Conservation (phyloP, 1,140 invertebrate species). For the Apis laboriosa region DNA sequence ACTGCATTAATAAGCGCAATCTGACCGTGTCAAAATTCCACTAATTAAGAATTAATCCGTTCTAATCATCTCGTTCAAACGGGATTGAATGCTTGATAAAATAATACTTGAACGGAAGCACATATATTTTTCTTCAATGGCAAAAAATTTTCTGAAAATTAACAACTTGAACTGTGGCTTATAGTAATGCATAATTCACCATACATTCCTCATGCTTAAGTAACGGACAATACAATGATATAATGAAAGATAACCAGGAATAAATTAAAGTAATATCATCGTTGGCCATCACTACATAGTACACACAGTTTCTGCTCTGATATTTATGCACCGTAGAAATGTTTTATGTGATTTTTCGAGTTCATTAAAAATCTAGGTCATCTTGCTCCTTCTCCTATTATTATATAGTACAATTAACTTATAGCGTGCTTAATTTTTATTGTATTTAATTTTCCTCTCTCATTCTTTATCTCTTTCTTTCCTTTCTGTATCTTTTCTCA, state of each 20-base stretch:
- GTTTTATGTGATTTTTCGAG: slow-evolving; percentile 46
- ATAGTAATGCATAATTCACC: neutral
- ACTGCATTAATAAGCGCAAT: slow-evolving; percentile 73
- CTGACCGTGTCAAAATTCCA: slow-evolving; percentile 66
- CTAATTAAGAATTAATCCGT: slow-evolving; percentile 69
- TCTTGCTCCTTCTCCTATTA: neutral
- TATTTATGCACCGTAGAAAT: slow-evolving; percentile 32
- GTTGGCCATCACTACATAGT: neutral
- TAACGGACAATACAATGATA: slow-evolving; percentile 3
- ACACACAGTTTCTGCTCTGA: slow-evolving; percentile 45
- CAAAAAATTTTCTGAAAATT: slow-evolving; percentile 2
- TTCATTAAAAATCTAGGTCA: slow-evolving; percentile 51
- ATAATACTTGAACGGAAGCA: neutral
- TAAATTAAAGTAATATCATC: slow-evolving; percentile 46
- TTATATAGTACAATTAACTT: slow-evolving; percentile 22
- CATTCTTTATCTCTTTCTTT: neutral
- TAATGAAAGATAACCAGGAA: slow-evolving; percentile 12
- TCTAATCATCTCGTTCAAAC: slow-evolving; percentile 56
- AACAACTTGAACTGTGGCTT: neutral
- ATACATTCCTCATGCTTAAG: slow-evolving; percentile 20
- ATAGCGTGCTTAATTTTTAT: slow-evolving; percentile 15
- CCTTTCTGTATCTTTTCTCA: neutral
- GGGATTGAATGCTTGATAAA: slow-evolving; percentile 9
- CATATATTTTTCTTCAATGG: neutral
- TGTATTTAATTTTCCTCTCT: neutral